Evolutionary conservation across 2,797 vertebrate genomes (phyloP).

Genomic region (Distichodus sexfasciatus): DNA sequence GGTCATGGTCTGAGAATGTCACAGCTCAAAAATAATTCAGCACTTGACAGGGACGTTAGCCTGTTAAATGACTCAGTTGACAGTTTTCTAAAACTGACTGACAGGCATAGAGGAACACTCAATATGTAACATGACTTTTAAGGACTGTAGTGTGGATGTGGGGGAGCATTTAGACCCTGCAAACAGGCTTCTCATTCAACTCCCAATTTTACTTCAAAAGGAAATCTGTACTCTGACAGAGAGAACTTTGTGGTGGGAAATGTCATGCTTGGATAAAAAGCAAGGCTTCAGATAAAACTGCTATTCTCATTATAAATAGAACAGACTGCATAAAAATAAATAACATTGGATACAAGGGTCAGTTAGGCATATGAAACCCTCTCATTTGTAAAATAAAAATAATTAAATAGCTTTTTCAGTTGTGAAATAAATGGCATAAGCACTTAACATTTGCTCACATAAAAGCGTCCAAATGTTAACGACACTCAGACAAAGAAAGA

Average conservation of each 20-base stretch:
- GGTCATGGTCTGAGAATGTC: no score
- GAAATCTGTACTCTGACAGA: background rate
- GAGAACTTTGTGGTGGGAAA: background rate
- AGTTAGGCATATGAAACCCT: background rate
- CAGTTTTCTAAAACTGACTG: no score
- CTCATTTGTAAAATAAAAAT: background rate
- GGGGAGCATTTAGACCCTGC: background rate
- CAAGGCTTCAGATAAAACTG: no score
- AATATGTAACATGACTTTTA: background rate
- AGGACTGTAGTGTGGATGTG: background rate
- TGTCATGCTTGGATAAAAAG: background rate
- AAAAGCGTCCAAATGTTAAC: constrained; percentile 7
- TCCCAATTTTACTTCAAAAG: background rate
- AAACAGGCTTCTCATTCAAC: background rate
- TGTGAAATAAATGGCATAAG: background rate
- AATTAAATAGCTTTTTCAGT: background rate
- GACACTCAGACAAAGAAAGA: background rate
- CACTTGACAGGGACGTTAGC: no score
- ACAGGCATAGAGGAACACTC: no score
- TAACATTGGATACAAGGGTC: no score
- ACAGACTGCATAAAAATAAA: background rate
- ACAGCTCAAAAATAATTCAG: no score
- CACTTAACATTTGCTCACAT: background rate
- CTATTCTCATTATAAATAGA: background rate
- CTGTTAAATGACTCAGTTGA: no score